Base-by-base conservation (phyloP, 2,113 vertebrate genomes). In the Eira barbara region DNA sequence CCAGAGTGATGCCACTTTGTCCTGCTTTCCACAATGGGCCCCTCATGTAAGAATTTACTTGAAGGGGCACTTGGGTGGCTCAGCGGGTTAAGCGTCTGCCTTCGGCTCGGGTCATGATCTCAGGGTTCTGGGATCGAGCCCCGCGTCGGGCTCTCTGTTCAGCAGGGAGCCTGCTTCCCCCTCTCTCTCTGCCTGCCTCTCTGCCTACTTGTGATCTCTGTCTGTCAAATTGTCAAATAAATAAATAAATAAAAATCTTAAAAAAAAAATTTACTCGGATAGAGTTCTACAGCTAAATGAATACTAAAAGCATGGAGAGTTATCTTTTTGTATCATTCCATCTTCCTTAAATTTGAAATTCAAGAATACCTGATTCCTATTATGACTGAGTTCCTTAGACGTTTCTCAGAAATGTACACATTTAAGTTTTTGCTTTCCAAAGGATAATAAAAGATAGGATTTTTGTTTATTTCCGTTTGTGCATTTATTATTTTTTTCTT, bases 301-400 rank as follows among this genome's bases (percentile, higher is more conserved):
- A 88, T 69, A 42, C 89, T 78, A 67, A 89, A 92, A 85, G 21
- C 36, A 61, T 42, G 69, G 55, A 69, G 4, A 31, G n/a, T 85
- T 47, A 88, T 61, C 39, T 52, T 82, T 87, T 69, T 89, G 39
- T 85, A 57, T 71, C 36, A 23, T 71, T 95, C 34, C 17, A 39
- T 95, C n/a, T 36, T 88, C 65, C 34, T 95, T 18, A 89, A 73
- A 55, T 91, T 59, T 95, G 81, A 97, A 80, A 45, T 90, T 95
- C 63, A 90, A 71, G 52, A 94, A 59, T 80, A 84, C 3, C 29
- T 74, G 34, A 81, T n/a, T 45, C 71, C 21, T 42, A 13, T 74
- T 23, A 63, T 67, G n/a, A 74, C 13, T 80, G 31, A 52, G 42
- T 84, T 57, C 86, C 69, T 94, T 29, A 39, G 61, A 81, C 6